phyloP scores from a whole-genome alignment of 2,113 vertebrate genomes.

The Forbesichthys papilliferus region DNA sequence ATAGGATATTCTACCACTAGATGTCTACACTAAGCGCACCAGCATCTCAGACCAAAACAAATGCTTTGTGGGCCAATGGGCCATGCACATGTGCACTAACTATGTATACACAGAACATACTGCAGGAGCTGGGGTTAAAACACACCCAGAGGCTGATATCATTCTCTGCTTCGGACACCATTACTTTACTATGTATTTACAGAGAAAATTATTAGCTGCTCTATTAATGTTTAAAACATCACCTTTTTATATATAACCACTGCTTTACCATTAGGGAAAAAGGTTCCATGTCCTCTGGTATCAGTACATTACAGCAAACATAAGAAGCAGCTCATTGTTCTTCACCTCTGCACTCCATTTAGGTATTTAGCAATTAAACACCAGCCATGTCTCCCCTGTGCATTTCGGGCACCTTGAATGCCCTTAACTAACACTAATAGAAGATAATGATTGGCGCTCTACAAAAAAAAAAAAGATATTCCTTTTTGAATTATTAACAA shows the following conservation, averaged over 20 bases:
- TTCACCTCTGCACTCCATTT: conserved; percentile 44
- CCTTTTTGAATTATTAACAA: conserved; percentile 89
- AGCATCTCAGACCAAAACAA: too few relatives aligned
- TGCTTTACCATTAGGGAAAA: too few relatives aligned
- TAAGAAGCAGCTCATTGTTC: conserved; percentile 29
- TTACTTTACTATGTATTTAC: too few relatives aligned
- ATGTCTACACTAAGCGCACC: too few relatives aligned
- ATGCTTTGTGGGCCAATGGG: too few relatives aligned
- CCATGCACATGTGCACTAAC: too few relatives aligned
- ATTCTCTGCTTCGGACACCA: too few relatives aligned
- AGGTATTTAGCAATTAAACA: conserved; percentile 51
- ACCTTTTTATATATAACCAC: too few relatives aligned
- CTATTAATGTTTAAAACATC: too few relatives aligned
- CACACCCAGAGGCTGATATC: too few relatives aligned
- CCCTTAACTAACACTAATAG: conserved; percentile 79
- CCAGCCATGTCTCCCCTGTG: conserved; percentile 58
- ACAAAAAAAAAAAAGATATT: conserved; percentile 71
- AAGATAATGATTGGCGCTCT: conserved; percentile 79
- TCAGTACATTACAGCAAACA: conserved; percentile 36
- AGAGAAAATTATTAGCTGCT: too few relatives aligned
- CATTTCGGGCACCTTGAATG: conserved; percentile 74
- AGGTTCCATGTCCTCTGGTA: conserved; percentile 4
- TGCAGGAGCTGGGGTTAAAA: neutral
- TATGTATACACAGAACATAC: too few relatives aligned
- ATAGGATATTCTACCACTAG: neutral